A percentile compares a stretch with the other conserved stretches of the same genome.
Evolutionary conservation across 2,113 vertebrate genomes (phyloP).

Genomic region (Pseudopipra pipra): DNA sequence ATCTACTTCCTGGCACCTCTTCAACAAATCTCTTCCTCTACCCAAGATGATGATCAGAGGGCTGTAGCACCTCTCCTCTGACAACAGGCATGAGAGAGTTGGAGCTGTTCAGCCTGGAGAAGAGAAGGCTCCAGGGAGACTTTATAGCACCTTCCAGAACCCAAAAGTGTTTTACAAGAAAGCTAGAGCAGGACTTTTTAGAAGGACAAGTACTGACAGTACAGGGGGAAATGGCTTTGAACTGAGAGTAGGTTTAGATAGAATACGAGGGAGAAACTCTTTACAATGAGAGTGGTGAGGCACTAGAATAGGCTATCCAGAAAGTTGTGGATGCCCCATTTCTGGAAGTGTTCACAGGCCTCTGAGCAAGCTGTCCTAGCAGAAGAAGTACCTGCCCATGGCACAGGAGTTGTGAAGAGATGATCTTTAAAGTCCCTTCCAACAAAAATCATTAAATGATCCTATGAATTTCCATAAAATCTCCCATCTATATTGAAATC

Average conservation of each 20-base stretch:
- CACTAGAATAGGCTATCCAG: neutral
- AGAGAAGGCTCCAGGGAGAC: neutral
- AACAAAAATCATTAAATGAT: neutral
- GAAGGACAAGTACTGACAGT: neutral
- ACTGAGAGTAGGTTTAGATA: neutral
- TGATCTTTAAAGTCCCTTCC: neutral
- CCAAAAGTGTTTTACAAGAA: neutral
- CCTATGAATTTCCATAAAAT: neutral
- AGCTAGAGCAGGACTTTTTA: neutral
- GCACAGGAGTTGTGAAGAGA: neutral
- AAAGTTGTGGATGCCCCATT: accelerated
- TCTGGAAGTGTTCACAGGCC: neutral
- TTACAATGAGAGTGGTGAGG: neutral
- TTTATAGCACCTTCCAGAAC: neutral
- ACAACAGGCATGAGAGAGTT: neutral
- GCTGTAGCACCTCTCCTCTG: neutral
- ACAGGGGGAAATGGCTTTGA: neutral
- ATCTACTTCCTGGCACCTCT: neutral
- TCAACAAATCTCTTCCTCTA: neutral
- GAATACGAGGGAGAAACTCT: neutral
- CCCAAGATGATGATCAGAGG: neutral
- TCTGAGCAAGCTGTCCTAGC: neutral
- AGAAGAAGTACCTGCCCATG: neutral
- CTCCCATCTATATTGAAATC: neutral
- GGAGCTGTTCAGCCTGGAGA: neutral